These are phyloP conservation scores for Orgyia antiqua DNA, from an alignment of 2,888 invertebrate species.

Conservation along the genomic window DNA sequence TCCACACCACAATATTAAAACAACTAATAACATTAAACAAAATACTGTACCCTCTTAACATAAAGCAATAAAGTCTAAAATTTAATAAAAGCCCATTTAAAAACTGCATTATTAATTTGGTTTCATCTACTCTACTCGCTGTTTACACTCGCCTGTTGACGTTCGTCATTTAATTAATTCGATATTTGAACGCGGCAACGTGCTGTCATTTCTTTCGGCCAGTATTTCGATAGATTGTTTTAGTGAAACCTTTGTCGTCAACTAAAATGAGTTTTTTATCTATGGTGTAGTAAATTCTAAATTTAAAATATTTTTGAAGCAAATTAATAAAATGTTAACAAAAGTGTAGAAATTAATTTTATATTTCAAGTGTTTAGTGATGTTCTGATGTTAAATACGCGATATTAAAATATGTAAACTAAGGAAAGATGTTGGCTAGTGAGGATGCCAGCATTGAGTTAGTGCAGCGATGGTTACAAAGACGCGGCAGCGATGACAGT, in stretches of 20 bases:
- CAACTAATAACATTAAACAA: conserved; percentile 18
- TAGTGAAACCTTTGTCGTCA: too few relatives aligned
- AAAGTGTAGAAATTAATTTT: conserved; percentile 3
- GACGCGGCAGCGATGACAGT: conserved; percentile 55
- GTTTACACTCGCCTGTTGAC: conserved; percentile 61
- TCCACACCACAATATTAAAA: conserved; percentile 36
- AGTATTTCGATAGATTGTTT: too few relatives aligned
- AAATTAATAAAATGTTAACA: background rate
- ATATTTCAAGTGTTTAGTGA: conserved; percentile 16
- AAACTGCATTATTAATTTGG: conserved; percentile 38
- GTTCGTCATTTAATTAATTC: conserved; percentile 69
- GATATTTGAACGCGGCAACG: conserved; percentile 61
- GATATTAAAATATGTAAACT: conserved; percentile 46
- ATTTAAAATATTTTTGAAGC: conserved; percentile 1
- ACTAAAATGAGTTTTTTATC: background rate
- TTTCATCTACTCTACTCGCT: conserved; percentile 52
- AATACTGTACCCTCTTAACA: conserved; percentile 26
- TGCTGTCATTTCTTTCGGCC: conserved; percentile 42
- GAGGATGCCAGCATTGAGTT: conserved; percentile 69
- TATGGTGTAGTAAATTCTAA: too few relatives aligned
- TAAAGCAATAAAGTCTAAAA: conserved; percentile 38
- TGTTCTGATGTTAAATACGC: conserved; percentile 29
- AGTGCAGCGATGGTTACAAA: conserved; percentile 66
- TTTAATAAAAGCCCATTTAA: conserved; percentile 21
- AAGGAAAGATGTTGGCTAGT: conserved; percentile 62